These are phyloP conservation scores for Brenthis hecate DNA, from an alignment of 2,888 invertebrate species.

Conservation along the genomic window DNA sequence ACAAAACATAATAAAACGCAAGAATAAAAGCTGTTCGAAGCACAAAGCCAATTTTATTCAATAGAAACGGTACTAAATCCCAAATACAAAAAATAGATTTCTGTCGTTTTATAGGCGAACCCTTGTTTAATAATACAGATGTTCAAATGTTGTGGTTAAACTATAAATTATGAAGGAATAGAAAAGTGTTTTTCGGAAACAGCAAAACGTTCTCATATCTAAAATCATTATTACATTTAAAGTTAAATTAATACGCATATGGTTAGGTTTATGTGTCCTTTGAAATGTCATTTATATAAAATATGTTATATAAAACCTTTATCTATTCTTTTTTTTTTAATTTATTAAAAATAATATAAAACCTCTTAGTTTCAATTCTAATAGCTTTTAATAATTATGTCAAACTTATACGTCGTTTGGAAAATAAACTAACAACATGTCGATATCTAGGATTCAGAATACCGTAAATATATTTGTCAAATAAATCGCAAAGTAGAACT, in stretches of 20 bases:
- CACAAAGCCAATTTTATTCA: conserved; percentile 2
- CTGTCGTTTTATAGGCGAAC: background rate
- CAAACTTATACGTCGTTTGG: too few species aligned
- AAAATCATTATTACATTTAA: background rate
- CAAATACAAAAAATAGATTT: conserved; percentile 2
- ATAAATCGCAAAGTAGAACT: background rate
- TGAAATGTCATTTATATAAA: too few species aligned
- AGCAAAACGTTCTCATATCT: background rate
- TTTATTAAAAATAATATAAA: too few species aligned
- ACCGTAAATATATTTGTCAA: conserved; percentile 2
- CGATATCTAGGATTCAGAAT: background rate
- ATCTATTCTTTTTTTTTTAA: too few species aligned
- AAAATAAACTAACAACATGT: conserved; percentile 1
- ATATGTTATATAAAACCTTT: too few species aligned
- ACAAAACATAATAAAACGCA: too few species aligned
- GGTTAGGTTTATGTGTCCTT: too few species aligned
- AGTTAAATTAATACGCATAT: too few species aligned
- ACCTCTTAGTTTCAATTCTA: too few species aligned
- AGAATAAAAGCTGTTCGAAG: background rate
- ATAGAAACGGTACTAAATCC: background rate
- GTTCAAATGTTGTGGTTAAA: conserved; percentile 2
- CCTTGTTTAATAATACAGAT: conserved; percentile 12
- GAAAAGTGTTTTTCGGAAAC: background rate
- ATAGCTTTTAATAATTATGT: too few species aligned
- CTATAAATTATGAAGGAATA: background rate